Evolutionary conservation across 1,140 invertebrate genomes (phyloP).

Genomic region (Papilio glaucus): DNA sequence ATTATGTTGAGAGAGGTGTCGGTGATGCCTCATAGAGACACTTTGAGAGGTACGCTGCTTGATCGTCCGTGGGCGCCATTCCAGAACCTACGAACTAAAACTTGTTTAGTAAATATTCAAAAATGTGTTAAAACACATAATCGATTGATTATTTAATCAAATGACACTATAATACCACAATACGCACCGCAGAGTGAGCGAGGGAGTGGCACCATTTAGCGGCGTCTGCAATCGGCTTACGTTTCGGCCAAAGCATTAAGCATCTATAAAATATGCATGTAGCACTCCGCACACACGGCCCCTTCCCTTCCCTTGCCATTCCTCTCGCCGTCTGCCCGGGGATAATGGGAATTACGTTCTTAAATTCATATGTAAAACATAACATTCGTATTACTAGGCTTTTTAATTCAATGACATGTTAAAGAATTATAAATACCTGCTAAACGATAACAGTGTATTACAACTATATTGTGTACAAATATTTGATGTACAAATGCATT

Average conservation of each 20-base stretch:
- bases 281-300: conserved; percentile 15
- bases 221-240: conserved; percentile 6
- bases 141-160: neutral
- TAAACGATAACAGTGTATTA: too few relatives aligned
- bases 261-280: conserved; percentile 21
- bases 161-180: conserved; percentile 23
- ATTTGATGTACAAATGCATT: too few relatives aligned
- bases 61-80: too few relatives aligned
- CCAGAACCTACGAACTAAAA: too few relatives aligned
- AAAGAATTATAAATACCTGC: too few relatives aligned
- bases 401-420: too few relatives aligned
- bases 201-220: neutral
- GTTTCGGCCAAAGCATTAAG: conserved; percentile 1
- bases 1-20: too few relatives aligned
- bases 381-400: neutral
- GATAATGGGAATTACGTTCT: neutral
- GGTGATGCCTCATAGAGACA: too few relatives aligned
- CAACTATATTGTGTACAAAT: too few relatives aligned
- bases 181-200: neutral
- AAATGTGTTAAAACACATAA: too few relatives aligned
- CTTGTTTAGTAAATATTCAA: too few relatives aligned
- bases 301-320: neutral
- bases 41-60: too few relatives aligned
- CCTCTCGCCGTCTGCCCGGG: neutral
- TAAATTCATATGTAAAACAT: neutral